phyloP scores from a whole-genome alignment of 2,113 vertebrate species.

The Lipophrys pholis region DNA sequence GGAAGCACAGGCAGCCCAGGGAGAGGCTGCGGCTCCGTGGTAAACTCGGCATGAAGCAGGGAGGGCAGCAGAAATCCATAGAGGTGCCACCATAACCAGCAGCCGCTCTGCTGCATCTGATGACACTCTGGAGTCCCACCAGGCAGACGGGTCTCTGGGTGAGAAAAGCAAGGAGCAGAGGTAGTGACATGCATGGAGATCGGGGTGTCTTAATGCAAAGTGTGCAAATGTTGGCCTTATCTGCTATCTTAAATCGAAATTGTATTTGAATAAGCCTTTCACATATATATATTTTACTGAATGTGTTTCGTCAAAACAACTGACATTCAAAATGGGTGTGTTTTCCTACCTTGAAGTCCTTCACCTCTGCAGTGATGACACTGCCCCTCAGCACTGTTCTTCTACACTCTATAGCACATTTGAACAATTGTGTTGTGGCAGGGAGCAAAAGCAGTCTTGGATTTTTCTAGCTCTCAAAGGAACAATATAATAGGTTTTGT shows the following conservation, averaged over 20 bases:
- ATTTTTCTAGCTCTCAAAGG: no score
- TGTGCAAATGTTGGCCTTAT: constrained; percentile 59
- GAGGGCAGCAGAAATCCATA: constrained; percentile 57
- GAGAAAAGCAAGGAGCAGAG: constrained; percentile 89
- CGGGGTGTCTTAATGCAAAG: constrained; percentile 37
- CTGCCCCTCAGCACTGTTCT: constrained; percentile 19
- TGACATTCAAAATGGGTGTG: constrained; percentile 5
- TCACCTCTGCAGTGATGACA: constrained; percentile 11
- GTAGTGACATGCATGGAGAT: constrained; percentile 60
- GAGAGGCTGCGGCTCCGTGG: constrained; percentile 85
- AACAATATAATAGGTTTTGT: constrained; percentile 25
- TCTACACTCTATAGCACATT: constrained; percentile 8
- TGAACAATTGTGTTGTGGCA: constrained; percentile 23
- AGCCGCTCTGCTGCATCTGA: constrained; percentile 26
- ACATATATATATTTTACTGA: constrained; percentile 27
- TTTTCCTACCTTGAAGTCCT: no score
- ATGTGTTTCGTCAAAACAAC: constrained; percentile 46
- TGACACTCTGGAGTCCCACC: constrained; percentile 53
- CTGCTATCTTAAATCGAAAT: constrained; percentile 35
- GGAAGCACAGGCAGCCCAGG: constrained; percentile 92
- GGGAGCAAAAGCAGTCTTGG: not conserved
- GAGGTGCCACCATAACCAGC: no score
- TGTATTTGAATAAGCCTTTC: constrained; percentile 34
- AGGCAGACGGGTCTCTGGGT: constrained; percentile 78
- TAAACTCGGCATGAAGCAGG: constrained; percentile 67